A percentile compares a stretch with the other conserved stretches of the same genome.
phyloP scores from a whole-genome alignment of 2,888 invertebrate genomes.

The Tachystola acroxantha region DNA sequence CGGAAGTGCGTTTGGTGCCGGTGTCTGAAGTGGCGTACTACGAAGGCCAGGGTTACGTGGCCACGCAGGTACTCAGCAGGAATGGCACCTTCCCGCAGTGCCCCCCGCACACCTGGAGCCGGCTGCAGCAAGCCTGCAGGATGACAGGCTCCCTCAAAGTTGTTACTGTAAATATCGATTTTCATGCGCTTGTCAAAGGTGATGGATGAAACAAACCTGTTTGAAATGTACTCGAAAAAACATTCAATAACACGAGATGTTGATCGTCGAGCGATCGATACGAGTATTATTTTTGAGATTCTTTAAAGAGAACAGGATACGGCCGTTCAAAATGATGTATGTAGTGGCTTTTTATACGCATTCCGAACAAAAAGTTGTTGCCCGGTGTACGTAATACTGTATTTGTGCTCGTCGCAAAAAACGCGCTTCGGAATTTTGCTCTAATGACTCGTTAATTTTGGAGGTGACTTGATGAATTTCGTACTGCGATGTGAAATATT shows the following conservation, averaged over 20 bases:
- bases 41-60: constrained; percentile 71
- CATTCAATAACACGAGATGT: neutral
- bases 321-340: constrained; percentile 40
- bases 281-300: constrained; percentile 38
- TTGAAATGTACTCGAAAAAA: neutral
- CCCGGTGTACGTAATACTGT: constrained; percentile 49
- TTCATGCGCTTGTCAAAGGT: constrained; percentile 1
- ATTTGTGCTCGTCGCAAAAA: constrained; percentile 60
- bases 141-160: constrained; percentile 60
- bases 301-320: constrained; percentile 53
- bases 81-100: constrained; percentile 75
- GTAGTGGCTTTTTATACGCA: constrained; percentile 63
- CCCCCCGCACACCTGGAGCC: constrained; percentile 71
- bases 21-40: constrained; percentile 72
- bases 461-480: constrained; percentile 58
- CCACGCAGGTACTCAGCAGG: constrained; percentile 67
- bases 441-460: constrained; percentile 69
- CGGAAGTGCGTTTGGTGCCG: constrained; percentile 74
- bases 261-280: constrained; percentile 15
- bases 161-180: constrained; percentile 56
- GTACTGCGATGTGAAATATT: constrained; percentile 42
- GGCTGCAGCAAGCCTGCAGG: constrained; percentile 60
- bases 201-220: constrained; percentile 2
- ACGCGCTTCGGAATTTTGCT: constrained; percentile 54
- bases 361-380: constrained; percentile 67